These are phyloP conservation scores for Ceratosolen solmsi DNA, from an alignment of 1,140 invertebrate species.

Conservation along the genomic window DNA sequence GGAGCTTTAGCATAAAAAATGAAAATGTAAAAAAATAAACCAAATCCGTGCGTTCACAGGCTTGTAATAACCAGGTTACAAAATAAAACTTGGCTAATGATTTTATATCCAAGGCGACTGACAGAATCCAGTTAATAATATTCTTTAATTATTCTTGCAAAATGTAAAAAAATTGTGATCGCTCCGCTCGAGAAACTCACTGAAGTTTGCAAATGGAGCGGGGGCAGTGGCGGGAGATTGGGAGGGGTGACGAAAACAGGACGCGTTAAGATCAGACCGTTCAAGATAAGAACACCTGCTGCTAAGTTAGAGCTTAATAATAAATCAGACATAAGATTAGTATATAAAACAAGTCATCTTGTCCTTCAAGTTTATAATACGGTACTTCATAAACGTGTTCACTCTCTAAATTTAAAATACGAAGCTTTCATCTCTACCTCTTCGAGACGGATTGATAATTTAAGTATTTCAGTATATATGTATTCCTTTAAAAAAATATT, in stretches of 20 bases:
- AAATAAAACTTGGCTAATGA: not conserved
- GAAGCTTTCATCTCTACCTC: not conserved
- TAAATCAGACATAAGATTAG: not conserved
- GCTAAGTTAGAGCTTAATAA: not conserved
- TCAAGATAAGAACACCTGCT: not conserved
- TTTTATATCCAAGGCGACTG: not conserved
- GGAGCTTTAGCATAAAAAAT: not conserved
- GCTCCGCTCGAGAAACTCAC: not conserved
- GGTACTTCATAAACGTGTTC: not conserved
- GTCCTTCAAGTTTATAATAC: not conserved
- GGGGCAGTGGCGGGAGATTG: no score
- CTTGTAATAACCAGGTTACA: not conserved
- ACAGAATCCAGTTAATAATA: not conserved
- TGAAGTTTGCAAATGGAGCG: no score
- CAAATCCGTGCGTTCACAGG: not conserved
- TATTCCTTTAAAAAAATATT: not conserved
- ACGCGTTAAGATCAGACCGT: not conserved
- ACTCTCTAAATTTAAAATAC: not conserved
- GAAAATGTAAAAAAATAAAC: not conserved
- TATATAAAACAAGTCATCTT: not conserved
- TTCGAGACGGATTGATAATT: not conserved
- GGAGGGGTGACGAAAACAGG: not conserved
- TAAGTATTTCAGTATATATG: not conserved
- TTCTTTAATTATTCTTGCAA: not conserved
- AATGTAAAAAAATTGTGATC: not conserved